Evolutionary conservation across 2,888 invertebrate genomes (phyloP).

Genomic region (Ferrisia virgata): DNA sequence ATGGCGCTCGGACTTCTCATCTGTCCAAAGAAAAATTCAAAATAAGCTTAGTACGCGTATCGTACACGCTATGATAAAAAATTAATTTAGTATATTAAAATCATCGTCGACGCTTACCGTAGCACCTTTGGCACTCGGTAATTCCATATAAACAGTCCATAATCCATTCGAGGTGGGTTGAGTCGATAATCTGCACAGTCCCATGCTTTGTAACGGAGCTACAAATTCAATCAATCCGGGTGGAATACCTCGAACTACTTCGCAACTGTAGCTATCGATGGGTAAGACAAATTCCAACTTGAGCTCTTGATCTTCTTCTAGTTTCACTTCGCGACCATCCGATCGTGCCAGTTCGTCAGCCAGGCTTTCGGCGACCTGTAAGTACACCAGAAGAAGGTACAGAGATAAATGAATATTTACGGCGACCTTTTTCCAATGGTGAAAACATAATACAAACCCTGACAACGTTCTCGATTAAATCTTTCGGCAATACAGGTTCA

Average conservation of each 20-base stretch:
- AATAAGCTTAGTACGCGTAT: too few relatives aligned
- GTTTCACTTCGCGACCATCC: constrained; percentile 78
- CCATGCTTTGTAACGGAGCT: constrained; percentile 76
- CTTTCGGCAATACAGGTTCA: constrained; percentile 61
- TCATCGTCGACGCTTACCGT: constrained; percentile 48
- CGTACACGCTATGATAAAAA: too few relatives aligned
- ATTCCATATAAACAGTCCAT: constrained; percentile 84
- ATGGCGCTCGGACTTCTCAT: constrained; percentile 66
- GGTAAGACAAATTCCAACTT: constrained; percentile 89
- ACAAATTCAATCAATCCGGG: constrained; percentile 83
- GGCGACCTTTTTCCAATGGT: not conserved
- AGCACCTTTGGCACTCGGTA: constrained; percentile 44
- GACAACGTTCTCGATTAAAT: constrained; percentile 62
- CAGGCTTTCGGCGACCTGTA: constrained; percentile 76
- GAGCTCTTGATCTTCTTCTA: constrained; percentile 89
- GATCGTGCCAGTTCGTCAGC: constrained; percentile 88
- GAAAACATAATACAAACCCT: constrained; percentile 54
- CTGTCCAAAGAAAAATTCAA: constrained; percentile 55
- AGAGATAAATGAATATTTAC: not conserved
- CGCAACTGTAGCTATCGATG: constrained; percentile 96
- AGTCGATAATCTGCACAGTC: constrained; percentile 83
- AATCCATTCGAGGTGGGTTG: constrained; percentile 87
- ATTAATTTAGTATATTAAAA: too few relatives aligned
- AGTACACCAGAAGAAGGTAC: not conserved
- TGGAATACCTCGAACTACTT: constrained; percentile 90